Evolutionary conservation across 2,113 vertebrate species (phyloP).

Genomic region (Labeo rohita): DNA sequence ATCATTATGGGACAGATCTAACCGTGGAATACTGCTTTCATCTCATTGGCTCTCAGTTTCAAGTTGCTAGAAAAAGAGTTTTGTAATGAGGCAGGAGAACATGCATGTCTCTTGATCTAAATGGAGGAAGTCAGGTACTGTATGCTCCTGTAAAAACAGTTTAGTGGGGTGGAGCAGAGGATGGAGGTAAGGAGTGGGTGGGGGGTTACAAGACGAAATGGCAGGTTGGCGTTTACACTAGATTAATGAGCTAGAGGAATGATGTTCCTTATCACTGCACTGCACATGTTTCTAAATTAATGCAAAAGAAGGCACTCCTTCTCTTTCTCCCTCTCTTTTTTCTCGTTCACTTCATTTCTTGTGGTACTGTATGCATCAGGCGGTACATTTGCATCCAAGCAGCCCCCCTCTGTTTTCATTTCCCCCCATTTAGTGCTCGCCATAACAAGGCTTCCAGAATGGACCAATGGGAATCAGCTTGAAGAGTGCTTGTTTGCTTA

Average conservation of each 20-base stretch:
- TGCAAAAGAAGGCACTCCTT: constrained; percentile 38
- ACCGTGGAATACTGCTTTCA: not conserved
- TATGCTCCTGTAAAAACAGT: constrained; percentile 13
- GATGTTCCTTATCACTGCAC: constrained; percentile 60
- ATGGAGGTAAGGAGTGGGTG: not conserved
- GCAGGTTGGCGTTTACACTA: constrained; percentile 60
- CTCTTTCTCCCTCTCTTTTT: constrained; percentile 24
- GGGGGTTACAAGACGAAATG: constrained; percentile 38
- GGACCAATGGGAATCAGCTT: constrained; percentile 19
- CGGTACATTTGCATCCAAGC: constrained; percentile 31
- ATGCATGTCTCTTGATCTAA: constrained; percentile 18
- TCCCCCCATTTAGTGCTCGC: constrained; percentile 27
- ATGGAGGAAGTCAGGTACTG: constrained; percentile 17
- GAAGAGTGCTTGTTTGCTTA: constrained; percentile 2
- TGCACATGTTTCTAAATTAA: constrained; percentile 63
- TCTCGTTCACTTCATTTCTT: constrained; percentile 9
- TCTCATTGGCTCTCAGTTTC: not conserved
- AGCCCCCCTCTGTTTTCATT: constrained; percentile 22
- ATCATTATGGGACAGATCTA: constrained; percentile 47
- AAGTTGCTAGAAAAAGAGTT: not conserved
- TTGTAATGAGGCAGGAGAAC: constrained; percentile 20
- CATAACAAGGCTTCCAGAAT: constrained; percentile 20
- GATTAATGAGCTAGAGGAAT: constrained; percentile 63
- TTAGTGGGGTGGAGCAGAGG: constrained; percentile 12
- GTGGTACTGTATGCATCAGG: constrained; percentile 25